Conservation (phyloP, 2,888 invertebrate species). For the Lampropteryx suffumata region DNA sequence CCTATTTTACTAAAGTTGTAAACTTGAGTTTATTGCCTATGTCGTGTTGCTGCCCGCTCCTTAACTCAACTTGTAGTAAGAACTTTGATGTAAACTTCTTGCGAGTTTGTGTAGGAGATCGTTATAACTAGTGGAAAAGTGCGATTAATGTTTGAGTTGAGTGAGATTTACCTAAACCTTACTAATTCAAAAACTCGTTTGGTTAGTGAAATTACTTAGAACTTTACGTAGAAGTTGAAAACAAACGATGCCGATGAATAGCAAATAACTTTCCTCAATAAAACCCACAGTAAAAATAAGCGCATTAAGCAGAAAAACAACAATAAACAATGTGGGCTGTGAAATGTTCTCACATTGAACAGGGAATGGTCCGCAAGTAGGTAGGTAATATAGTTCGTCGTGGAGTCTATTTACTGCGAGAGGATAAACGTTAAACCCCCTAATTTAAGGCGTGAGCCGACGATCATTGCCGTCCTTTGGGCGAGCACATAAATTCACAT, state of each 20-base stretch:
- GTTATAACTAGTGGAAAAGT: constrained; percentile 27
- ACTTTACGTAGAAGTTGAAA: constrained; percentile 6
- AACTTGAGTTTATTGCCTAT: constrained; percentile 57
- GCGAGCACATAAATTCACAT: constrained; percentile 76
- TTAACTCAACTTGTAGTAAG: constrained; percentile 37
- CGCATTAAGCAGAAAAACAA: constrained; percentile 53
- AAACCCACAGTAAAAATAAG: constrained; percentile 39
- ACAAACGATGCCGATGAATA: constrained; percentile 30
- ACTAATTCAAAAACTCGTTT: constrained; percentile 20
- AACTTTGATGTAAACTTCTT: constrained; percentile 46
- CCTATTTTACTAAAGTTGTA: constrained; percentile 61
- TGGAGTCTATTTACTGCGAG: constrained; percentile 72
- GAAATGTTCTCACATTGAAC: constrained; percentile 46
- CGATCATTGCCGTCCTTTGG: constrained; percentile 76
- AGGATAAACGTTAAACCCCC: constrained; percentile 77
- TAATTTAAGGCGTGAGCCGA: constrained; percentile 77
- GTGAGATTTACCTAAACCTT: constrained; percentile 15
- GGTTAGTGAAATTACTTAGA: constrained; percentile 8
- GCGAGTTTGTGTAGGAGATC: constrained; percentile 28
- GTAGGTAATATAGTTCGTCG: constrained; percentile 62
- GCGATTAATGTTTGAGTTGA: constrained; percentile 27
- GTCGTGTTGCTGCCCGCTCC: constrained; percentile 40
- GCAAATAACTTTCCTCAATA: constrained; percentile 36
- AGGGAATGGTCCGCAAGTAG: constrained; percentile 52
- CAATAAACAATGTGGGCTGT: constrained; percentile 57